phyloP scores from a whole-genome alignment of 2,113 vertebrate genomes.

The Gymnocephalus cernua region DNA sequence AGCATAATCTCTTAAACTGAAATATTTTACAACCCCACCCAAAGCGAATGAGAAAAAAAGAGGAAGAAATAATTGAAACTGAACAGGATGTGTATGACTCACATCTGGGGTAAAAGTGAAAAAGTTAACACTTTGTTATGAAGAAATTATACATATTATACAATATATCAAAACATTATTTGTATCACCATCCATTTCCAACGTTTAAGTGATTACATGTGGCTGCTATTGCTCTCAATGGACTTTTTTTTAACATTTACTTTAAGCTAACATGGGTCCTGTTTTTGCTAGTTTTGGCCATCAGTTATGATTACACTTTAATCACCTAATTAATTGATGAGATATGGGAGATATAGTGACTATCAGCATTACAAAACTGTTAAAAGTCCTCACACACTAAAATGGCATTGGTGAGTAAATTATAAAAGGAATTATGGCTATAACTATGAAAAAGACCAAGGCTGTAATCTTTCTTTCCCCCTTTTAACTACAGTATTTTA shows the following conservation, averaged over 20 bases:
- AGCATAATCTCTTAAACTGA: not conserved
- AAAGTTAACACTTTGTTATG: not conserved
- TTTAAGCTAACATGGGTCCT: not conserved
- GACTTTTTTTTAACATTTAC: too few relatives aligned
- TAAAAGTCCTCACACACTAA: not conserved
- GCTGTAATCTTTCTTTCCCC: not conserved
- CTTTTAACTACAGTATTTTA: too few relatives aligned
- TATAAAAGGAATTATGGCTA: not conserved
- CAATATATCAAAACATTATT: not conserved
- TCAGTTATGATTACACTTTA: not conserved
- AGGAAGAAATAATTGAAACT: not conserved
- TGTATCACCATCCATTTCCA: not conserved
- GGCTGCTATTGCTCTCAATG: not conserved
- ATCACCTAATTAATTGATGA: not conserved
- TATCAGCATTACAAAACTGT: not conserved
- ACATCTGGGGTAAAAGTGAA: not conserved
- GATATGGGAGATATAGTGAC: not conserved
- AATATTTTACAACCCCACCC: not conserved
- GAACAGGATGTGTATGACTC: not conserved
- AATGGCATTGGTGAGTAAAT: not conserved
- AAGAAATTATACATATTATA: not conserved
- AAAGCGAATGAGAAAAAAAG: not conserved
- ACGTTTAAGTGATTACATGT: not conserved
- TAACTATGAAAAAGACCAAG: not conserved
- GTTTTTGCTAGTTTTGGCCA: not conserved